phyloP scores from a whole-genome alignment of 2,888 invertebrate species.

The Hydriomena furcata region DNA sequence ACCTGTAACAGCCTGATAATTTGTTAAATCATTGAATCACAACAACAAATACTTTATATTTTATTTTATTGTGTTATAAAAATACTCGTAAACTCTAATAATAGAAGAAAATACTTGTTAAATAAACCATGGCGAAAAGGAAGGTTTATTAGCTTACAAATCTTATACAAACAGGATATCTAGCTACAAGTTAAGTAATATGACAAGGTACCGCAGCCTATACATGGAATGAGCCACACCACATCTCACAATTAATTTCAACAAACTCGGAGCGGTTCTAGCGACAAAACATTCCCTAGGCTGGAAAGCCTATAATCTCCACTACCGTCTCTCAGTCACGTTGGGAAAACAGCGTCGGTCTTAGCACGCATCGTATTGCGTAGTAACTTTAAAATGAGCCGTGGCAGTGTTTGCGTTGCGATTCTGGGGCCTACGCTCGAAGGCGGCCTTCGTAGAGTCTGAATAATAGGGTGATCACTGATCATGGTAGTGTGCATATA shows the following conservation, averaged over 20 bases:
- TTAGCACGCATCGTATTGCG: conserved; percentile 36
- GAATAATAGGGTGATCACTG: conserved; percentile 8
- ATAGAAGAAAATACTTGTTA: no score
- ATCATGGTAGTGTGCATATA: conserved; percentile 1
- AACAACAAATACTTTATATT: no score
- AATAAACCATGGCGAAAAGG: no score
- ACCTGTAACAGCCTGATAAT: no score
- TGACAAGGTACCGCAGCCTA: no score
- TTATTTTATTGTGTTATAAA: no score
- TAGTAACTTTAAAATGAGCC: conserved; percentile 5
- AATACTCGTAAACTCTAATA: no score
- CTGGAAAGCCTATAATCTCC: conserved; percentile 46
- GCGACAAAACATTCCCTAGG: conserved; percentile 19
- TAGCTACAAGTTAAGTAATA: no score
- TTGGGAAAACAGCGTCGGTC: conserved; percentile 44
- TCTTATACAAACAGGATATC: no score
- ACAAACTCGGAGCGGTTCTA: conserved; percentile 12
- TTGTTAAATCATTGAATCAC: no score
- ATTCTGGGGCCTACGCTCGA: conserved; percentile 7
- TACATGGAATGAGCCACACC: no score
- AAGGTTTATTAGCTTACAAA: no score
- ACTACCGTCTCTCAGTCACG: conserved; percentile 46
- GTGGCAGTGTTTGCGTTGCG: conserved; percentile 14
- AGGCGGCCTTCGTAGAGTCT: conserved; percentile 13
- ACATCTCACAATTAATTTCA: conserved; percentile 23